Evolutionary conservation across 2,888 invertebrate genomes (phyloP).

Genomic region (Rhimphoctona megacephalus): DNA sequence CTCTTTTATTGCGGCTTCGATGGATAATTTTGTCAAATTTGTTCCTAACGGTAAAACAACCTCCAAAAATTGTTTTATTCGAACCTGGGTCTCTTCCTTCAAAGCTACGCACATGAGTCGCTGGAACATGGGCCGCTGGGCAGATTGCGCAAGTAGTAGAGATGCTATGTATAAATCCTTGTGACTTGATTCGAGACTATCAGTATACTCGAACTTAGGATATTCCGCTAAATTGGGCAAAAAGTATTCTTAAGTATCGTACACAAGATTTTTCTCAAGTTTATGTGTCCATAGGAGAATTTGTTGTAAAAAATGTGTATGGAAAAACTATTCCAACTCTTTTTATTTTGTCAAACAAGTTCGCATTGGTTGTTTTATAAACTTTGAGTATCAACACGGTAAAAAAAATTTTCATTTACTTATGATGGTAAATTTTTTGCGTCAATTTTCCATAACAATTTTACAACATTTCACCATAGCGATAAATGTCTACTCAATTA

Average conservation of each 20-base stretch:
- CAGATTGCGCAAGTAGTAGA: constrained; percentile 86
- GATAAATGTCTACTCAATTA: no score
- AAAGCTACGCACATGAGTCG: constrained; percentile 87
- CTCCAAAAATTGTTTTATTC: constrained; percentile 86
- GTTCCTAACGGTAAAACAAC: constrained; percentile 85
- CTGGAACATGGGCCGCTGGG: constrained; percentile 86
- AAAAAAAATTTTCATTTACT: no score
- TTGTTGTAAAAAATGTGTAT: not conserved
- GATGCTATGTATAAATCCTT: constrained; percentile 86
- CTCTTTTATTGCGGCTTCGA: constrained; percentile 85
- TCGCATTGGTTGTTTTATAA: no score
- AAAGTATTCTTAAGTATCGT: not conserved
- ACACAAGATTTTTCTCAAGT: not conserved
- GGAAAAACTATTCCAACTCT: not conserved
- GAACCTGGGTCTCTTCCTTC: constrained; percentile 86
- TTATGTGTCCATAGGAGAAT: not conserved
- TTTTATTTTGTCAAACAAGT: not conserved
- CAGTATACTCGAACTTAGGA: constrained; percentile 85
- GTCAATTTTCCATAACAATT: no score
- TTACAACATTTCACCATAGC: no score
- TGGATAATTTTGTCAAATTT: constrained; percentile 84
- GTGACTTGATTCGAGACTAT: constrained; percentile 77
- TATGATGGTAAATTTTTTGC: no score
- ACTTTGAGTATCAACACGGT: no score
- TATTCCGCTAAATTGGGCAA: constrained; percentile 82